These are phyloP conservation scores for Cladorhizidae sp. DNA, from an alignment of 37 sponge, comb jelly and placozoan species.

Conservation along the genomic window DNA sequence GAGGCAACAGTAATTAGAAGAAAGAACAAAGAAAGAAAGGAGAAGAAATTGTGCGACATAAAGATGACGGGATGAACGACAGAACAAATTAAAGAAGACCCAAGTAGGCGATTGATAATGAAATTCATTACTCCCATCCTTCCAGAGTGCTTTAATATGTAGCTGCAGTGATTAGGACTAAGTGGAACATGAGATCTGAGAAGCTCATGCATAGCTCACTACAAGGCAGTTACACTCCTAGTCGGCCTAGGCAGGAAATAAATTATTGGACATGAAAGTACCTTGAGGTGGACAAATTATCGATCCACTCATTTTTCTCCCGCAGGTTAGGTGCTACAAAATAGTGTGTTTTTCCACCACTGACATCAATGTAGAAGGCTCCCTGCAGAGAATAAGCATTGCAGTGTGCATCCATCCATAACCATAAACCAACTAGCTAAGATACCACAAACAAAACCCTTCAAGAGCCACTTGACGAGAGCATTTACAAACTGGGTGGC, in stretches of 20 bases:
- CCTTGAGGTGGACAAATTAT: slow-evolving; percentile 34
- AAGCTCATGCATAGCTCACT: not conserved
- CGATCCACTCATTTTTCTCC: slow-evolving; percentile 55
- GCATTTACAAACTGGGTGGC: too few relatives aligned
- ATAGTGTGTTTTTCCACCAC: slow-evolving; percentile 13
- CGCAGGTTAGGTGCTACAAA: slow-evolving; percentile 28
- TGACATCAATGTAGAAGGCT: slow-evolving; percentile 19
- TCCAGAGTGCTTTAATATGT: too few relatives aligned
- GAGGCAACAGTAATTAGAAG: too few relatives aligned
- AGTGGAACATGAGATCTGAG: not conserved
- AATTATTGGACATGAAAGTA: too few relatives aligned
- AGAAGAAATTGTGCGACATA: not conserved
- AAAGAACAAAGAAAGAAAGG: not conserved
- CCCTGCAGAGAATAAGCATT: slow-evolving; percentile 17
- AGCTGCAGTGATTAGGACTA: not conserved
- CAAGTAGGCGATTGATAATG: too few relatives aligned
- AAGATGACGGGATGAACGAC: too few relatives aligned
- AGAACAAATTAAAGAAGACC: too few relatives aligned
- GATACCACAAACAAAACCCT: too few relatives aligned
- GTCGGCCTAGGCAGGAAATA: too few relatives aligned
- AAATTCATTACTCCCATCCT: too few relatives aligned
- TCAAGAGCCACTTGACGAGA: too few relatives aligned
- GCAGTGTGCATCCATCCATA: not conserved
- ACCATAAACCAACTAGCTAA: not conserved
- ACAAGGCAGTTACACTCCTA: too few relatives aligned